Evolutionary conservation across 64 coral and sea anemone species (phyloP).

Genomic region (Anthopleura sola): DNA sequence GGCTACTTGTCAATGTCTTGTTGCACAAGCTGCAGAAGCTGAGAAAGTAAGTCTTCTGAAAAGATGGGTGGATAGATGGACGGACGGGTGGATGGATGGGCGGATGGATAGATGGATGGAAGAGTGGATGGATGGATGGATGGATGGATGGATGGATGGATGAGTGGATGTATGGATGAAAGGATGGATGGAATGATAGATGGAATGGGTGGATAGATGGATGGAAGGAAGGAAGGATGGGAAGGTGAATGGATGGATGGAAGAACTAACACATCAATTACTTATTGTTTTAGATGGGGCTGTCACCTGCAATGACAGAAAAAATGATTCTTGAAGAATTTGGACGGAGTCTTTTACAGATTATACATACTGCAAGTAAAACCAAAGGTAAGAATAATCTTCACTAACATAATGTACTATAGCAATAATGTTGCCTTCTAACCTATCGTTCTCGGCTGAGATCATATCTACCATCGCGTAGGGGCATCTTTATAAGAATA

Average conservation of each 20-base stretch:
- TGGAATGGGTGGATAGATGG: no score
- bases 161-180: no score
- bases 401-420: background rate
- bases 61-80: no score
- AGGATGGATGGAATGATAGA: no score
- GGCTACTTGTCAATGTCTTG: slow-evolving; percentile 92
- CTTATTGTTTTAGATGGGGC: slow-evolving; percentile 44
- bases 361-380: slow-evolving; percentile 95
- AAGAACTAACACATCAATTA: background rate
- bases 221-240: background rate
- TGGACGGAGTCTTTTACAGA: slow-evolving; percentile 87
- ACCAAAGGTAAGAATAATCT: slow-evolving; percentile 63
- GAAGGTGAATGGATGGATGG: background rate
- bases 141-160: background rate
- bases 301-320: slow-evolving; percentile 67
- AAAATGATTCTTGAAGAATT: slow-evolving; percentile 98
- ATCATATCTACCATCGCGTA: no score
- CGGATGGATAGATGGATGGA: background rate
- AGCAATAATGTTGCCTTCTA: background rate
- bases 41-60: slow-evolving; percentile 63
- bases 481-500: no score
- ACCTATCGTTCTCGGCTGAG: background rate
- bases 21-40: slow-evolving; percentile 82
- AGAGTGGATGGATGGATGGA: background rate
- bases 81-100: no score